Base-by-base conservation (phyloP, 2,888 invertebrate genomes). In the Hyles lineata region DNA sequence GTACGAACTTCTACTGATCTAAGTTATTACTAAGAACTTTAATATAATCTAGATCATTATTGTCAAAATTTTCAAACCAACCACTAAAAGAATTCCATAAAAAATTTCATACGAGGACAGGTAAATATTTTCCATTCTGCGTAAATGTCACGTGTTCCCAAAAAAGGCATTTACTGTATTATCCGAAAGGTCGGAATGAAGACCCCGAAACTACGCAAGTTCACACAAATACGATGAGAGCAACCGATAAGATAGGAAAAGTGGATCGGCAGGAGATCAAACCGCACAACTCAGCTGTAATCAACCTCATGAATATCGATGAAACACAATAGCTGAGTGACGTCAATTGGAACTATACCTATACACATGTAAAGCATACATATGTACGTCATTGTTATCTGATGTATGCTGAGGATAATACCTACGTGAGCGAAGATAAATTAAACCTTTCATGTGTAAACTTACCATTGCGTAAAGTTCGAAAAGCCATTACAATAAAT, bases 201-300 rank as follows among this genome's bases (percentile, higher is more conserved):
- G 62, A 32, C n/a, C 2, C 17, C 23, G 50, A 23, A 50, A 67
- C 67, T 67, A 67, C 67, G 50, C 17, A 67, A 67, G 23, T 67
- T 67, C 67, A 23, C 67, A 50, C 67, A 59, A 72, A 67, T 58
- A 58, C 58, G 72, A 72, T 67, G 43, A 63, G 59, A 43, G 35
- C 60, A 21, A 6, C 8, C 11, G 59, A 69, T 72, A 72, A 72
- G 72, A 61, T 58, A 32, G 17, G 21, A 21, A 61, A 43, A n/a
- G 59, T 23, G 55, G 58, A 67, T 25, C 72, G 35, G 21, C 17
- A 72, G 62, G 58, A 55, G 58, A 59, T 52, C 21, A 63, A 17
- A 58, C 59, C 23, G 23, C 35, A 72, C 72, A 43, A 29, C 72
- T 69, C 43, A 17, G 23, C 58, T 21, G 67, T 67, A 69, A 72